Percentiles rank a stretch among this genome's conserved stretches.
These are phyloP conservation scores for Brachionus sp. DNA, from an alignment of 1,140 invertebrate genomes.

Conservation along the genomic window DNA sequence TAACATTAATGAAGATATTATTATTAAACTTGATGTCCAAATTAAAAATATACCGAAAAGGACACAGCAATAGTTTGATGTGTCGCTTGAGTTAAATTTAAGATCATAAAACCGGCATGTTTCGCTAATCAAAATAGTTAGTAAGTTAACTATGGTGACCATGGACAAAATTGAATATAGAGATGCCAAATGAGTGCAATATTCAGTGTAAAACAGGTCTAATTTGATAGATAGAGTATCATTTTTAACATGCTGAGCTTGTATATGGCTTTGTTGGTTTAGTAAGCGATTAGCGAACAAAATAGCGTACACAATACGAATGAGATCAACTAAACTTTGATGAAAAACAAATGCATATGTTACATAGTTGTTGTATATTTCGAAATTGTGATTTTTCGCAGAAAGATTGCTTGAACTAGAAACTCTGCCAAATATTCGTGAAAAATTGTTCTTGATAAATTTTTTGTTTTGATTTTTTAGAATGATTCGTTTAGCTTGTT, in stretches of 20 bases:
- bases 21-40: slow-evolving; percentile 42
- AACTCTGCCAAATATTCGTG: not conserved
- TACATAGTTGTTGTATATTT: slow-evolving; percentile 43
- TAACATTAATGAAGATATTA: slow-evolving; percentile 32
- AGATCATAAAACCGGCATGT: slow-evolving; percentile 43
- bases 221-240: not conserved
- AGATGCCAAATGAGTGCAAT: slow-evolving; percentile 33
- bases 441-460: slow-evolving; percentile 33
- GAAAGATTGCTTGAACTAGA: not conserved
- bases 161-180: slow-evolving; percentile 27
- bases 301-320: slow-evolving; percentile 15
- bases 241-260: not conserved
- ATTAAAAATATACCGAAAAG: slow-evolving; percentile 34
- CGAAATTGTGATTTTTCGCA: not conserved
- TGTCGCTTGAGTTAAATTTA: slow-evolving; percentile 36
- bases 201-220: slow-evolving; percentile 8
- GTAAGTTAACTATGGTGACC: slow-evolving; percentile 44
- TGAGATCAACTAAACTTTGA: slow-evolving; percentile 31
- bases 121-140: slow-evolving; percentile 36
- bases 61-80: slow-evolving; percentile 36
- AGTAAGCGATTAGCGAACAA: slow-evolving; percentile 3
- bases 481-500: not conserved
- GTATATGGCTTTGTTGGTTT: not conserved
- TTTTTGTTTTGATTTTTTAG: slow-evolving; percentile 25
- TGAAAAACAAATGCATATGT: slow-evolving; percentile 43